Evolutionary conservation across 2,797 vertebrate species (phyloP), one percentile per base, ranked within the genome.

Genomic region (Acanthurus leucopareius): DNA sequence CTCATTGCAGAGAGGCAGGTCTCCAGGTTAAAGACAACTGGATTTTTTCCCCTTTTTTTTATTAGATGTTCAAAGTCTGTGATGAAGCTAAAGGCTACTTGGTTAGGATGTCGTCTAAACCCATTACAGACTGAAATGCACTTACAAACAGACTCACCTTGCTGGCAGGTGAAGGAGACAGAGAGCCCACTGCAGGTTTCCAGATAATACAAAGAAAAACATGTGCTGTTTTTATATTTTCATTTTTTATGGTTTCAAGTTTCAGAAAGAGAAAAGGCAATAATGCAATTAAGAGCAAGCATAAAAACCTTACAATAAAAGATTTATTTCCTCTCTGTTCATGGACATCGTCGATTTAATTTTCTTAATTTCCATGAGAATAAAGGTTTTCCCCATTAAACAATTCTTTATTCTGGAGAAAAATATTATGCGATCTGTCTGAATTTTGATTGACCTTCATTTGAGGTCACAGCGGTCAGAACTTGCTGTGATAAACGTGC

Each of bases 61-160:
- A 88, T 82, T 69, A 69, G 74, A 64, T 72, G 62, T 73, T 71
- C 2, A 15, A 68, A 72, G 76, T 80, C 16, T 48, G 59, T n/a
- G 78, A 84, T 71, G 62, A 77, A 77, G 64, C 84, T 66, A 10
- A 32, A 14, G 51, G 64, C 57, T 58, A 25, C 69, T 70, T 56
- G 28, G 49, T 48, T 56, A 74, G 60, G 65, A 49, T 70, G 69
- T 76, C 71, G 51, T 67, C 81, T 74, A 65, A 89, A 73, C 20
- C 82, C 60, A 88, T 88, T 89, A 88, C 52, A 13, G 71, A 45
- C 75, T 59, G 32, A 80, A 85, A 82, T 63, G 68, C 56, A 32
- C 64, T 77, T 59, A 47, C 67, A 32, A 60, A 64, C 59, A 51
- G 63, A 40, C 48, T 80, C 72, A 65, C 75, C 85, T 79, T 63